phyloP scores from a whole-genome alignment of 2,888 invertebrate species.

The Volucella bombylans region DNA sequence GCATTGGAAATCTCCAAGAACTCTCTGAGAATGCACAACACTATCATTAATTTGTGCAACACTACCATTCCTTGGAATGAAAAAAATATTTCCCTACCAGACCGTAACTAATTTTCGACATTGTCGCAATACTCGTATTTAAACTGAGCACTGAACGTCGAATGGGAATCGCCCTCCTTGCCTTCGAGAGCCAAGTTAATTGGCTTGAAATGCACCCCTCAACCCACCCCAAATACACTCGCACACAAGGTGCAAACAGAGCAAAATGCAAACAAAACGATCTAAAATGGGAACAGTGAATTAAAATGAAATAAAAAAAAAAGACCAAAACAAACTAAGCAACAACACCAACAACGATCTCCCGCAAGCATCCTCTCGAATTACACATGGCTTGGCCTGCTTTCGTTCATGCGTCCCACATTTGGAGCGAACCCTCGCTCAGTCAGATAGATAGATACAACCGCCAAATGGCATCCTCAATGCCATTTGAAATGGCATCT shows the following conservation, averaged over 20 bases:
- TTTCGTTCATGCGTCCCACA: constrained; percentile 70
- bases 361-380: constrained; percentile 69
- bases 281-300: constrained; percentile 12
- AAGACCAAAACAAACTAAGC: constrained; percentile 34
- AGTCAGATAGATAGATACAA: constrained; percentile 49
- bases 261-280: constrained; percentile 30
- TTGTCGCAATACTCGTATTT: constrained; percentile 71
- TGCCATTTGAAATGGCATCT: constrained; percentile 73
- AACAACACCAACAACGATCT: constrained; percentile 39
- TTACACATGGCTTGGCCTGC: constrained; percentile 69
- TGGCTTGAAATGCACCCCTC: constrained; percentile 53
- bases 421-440: constrained; percentile 58
- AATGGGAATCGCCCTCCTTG: constrained; percentile 35
- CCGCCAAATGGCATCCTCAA: constrained; percentile 73
- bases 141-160: constrained; percentile 47
- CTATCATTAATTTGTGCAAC: constrained; percentile 67
- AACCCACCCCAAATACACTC: neutral
- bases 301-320: neutral
- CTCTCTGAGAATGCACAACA: constrained; percentile 46
- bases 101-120: constrained; percentile 71
- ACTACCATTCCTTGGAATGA: constrained; percentile 60
- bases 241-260: constrained; percentile 19
- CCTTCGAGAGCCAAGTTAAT: constrained; percentile 54
- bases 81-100: constrained; percentile 68
- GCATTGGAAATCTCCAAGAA: constrained; percentile 13